Evolutionary conservation across 2,797 vertebrate species (phyloP).

Genomic region (Novumbra hubbsi): DNA sequence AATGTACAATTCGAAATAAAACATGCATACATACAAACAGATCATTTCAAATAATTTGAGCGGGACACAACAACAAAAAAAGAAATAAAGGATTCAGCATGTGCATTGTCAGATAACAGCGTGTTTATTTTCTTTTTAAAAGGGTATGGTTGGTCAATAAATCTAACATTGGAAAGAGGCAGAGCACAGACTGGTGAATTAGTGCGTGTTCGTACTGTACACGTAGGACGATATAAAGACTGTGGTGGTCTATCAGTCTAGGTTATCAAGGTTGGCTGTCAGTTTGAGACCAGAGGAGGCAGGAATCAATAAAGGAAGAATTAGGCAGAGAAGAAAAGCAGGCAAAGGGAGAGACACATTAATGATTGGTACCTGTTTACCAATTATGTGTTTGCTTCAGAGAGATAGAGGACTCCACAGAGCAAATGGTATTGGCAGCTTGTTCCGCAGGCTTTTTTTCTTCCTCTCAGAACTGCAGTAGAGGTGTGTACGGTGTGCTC

Average conservation of each 20-base stretch:
- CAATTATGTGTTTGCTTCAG: slow-evolving; percentile 12
- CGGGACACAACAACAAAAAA: no score
- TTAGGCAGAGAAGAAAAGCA: slow-evolving; percentile 36
- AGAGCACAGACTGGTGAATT: background rate
- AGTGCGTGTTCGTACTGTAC: background rate
- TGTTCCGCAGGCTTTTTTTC: background rate
- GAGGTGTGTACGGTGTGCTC: slow-evolving; percentile 5
- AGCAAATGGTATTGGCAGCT: slow-evolving; percentile 1
- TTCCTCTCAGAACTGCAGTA: background rate
- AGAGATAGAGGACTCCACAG: background rate
- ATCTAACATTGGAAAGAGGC: background rate
- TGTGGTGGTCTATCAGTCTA: background rate
- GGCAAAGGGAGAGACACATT: slow-evolving; percentile 37
- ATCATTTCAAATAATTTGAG: no score
- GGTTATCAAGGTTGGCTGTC: background rate
- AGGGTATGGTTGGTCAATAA: background rate
- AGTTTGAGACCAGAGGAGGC: background rate
- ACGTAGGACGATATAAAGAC: background rate
- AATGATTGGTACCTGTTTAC: slow-evolving; percentile 41
- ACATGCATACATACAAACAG: no score
- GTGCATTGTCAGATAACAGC: no score
- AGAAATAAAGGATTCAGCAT: no score
- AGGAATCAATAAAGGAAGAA: slow-evolving; percentile 43
- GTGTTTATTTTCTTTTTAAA: no score
- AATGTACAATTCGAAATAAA: no score